Base-by-base conservation (phyloP, 1,140 invertebrate genomes). In the Brachionus asplanchnoidis region DNA sequence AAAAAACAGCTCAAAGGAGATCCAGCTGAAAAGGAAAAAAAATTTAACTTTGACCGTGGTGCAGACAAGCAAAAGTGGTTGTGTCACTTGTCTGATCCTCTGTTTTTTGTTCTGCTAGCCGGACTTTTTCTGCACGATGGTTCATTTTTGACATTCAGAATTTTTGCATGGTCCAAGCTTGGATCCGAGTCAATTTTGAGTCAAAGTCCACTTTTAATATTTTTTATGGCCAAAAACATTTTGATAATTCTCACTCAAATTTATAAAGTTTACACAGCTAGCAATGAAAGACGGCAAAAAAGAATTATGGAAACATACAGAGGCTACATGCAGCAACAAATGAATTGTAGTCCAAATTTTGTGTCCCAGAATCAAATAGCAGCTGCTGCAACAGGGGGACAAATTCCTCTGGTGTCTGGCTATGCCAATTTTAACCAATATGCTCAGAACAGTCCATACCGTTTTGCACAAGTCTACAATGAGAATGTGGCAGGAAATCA, bases 151-250 rank as follows among this genome's bases (percentile, higher is more conserved):
- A 44, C 53, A 42, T 82, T 82, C 53, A 60, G 79, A 60, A 82
- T 82, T n/a, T 82, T 65, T 42, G 40, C 65, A 11, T 46, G 56
- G 50, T 36, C 32, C 11, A 60, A 82, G 26, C 32, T 82, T 17
- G 79, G 79, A 28, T 82, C 17, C 26, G 53, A 60, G 14, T 23
- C 53, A 1, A 68, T 68, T 23, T 12, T 82, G 32, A 68, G 20
- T 26, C 28, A 60, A 26, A 65, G n/a, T 68, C 79, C 79, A 46
- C 42, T 68, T 6, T 36, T 82, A 6, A 42, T 82, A 40, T 82
- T 82, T 82, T 82, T 82, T 23, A 82, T 82, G 79, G 40, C 28
- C 14, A 82, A 82, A 68, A 82, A 82, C 36, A n/a, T 68, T 20
- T 46, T 82, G 9, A 82, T 82, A n/a, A 82, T 82, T 17, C 17